phyloP scores from a whole-genome alignment of 2,888 invertebrate genomes.

The Cecidostiba fungosa region DNA sequence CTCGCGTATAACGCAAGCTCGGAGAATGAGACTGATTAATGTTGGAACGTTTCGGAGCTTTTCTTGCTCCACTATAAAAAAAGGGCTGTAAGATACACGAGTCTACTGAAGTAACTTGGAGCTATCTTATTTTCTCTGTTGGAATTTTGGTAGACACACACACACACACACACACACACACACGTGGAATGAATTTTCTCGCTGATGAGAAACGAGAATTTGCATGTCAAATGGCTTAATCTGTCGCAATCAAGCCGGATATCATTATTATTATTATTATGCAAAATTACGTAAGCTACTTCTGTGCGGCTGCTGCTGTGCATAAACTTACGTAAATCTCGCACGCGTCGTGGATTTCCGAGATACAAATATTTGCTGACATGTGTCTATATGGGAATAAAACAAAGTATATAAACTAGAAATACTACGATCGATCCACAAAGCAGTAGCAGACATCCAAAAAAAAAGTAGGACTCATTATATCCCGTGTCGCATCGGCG shows the following conservation, averaged over 20 bases:
- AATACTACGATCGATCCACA: background rate
- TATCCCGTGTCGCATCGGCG: background rate
- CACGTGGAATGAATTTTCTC: background rate
- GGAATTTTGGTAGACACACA: background rate
- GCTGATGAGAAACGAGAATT: background rate
- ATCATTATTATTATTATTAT: slow-evolving; percentile 6
- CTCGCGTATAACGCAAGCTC: background rate
- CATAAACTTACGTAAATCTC: background rate
- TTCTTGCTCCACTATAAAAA: background rate
- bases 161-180: no score
- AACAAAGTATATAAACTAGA: no score
- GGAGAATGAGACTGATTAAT: slow-evolving; percentile 42
- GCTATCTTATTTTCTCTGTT: background rate
- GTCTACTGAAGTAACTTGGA: background rate
- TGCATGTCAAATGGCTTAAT: background rate
- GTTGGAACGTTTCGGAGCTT: background rate
- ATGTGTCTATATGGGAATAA: no score
- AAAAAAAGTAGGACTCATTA: background rate
- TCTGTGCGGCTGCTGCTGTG: background rate
- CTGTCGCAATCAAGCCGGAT: background rate
- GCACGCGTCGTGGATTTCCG: background rate
- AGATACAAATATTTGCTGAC: background rate
- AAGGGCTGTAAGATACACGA: background rate
- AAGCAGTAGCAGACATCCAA: background rate
- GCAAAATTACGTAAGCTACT: background rate